Evolutionary conservation across 2,888 invertebrate genomes (phyloP).

Genomic region (Philhelius pedissequus): DNA sequence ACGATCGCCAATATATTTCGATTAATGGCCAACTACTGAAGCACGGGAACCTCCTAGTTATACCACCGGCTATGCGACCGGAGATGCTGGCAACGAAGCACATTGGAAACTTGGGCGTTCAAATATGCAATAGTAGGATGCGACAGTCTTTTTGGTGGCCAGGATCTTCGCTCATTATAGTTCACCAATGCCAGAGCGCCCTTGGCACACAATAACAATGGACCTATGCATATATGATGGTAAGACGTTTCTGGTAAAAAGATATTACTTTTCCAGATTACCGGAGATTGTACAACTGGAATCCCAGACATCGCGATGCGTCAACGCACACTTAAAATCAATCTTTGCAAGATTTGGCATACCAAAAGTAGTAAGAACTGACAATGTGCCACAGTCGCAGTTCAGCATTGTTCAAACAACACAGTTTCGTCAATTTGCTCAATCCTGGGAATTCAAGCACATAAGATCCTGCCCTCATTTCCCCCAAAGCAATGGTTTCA

Average conservation of each 20-base stretch:
- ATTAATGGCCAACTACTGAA: background rate
- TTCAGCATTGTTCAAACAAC: background rate
- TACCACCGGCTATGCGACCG: background rate
- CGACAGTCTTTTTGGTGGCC: conserved; percentile 17
- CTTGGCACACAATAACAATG: conserved; percentile 1
- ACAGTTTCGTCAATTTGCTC: background rate
- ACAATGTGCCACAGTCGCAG: background rate
- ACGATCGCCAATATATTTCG: conserved; percentile 7
- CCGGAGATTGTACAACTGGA: background rate
- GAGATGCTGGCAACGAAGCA: conserved; percentile 20
- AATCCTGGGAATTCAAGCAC: background rate
- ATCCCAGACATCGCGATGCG: background rate
- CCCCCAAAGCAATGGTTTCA: background rate
- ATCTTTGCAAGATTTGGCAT: background rate
- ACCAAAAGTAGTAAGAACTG: background rate
- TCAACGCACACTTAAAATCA: background rate
- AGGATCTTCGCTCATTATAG: conserved; percentile 3
- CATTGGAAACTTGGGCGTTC: background rate
- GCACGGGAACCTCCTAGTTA: conserved; percentile 23
- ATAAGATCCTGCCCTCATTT: background rate
- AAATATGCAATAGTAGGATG: conserved; percentile 2
- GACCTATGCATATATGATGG: background rate
- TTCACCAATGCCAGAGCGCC: background rate
- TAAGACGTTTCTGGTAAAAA: background rate
- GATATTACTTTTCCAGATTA: background rate